These are phyloP conservation scores for Dioctria linearis DNA, from an alignment of 2,888 invertebrate genomes.

Conservation along the genomic window DNA sequence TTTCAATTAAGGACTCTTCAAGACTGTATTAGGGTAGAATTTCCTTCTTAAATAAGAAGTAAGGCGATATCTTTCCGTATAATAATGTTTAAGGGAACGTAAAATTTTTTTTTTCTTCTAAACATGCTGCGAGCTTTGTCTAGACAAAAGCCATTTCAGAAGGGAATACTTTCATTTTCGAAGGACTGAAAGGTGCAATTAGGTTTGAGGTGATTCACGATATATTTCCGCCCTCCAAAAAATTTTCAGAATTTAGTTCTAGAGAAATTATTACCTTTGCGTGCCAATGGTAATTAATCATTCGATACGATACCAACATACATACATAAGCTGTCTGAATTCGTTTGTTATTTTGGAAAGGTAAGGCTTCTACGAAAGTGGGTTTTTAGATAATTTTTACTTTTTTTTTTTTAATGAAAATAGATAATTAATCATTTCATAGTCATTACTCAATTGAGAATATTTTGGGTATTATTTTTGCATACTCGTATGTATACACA, in stretches of 20 bases:
- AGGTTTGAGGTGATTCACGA: conserved; percentile 28
- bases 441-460: too few relatives aligned
- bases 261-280: conserved; percentile 21
- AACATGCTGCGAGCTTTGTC: neutral
- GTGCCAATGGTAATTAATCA: conserved; percentile 29
- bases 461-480: too few relatives aligned
- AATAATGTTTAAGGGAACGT: neutral
- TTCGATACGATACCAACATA: neutral
- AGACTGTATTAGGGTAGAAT: conserved; percentile 12
- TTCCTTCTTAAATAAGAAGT: conserved; percentile 25
- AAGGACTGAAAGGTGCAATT: conserved; percentile 26
- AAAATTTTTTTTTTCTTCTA: neutral
- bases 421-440: too few relatives aligned
- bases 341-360: too few relatives aligned
- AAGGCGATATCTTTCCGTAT: conserved; percentile 8
- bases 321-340: too few relatives aligned
- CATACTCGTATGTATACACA: too few relatives aligned
- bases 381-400: too few relatives aligned
- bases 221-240: conserved; percentile 24
- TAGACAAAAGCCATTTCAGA: conserved; percentile 36
- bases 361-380: too few relatives aligned
- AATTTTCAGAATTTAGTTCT: conserved; percentile 4
- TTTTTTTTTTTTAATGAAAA: too few relatives aligned
- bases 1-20: conserved; percentile 27
- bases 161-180: conserved; percentile 3